Conservation (phyloP, 2,797 vertebrate species). For the Euphonia xanthogaster region DNA sequence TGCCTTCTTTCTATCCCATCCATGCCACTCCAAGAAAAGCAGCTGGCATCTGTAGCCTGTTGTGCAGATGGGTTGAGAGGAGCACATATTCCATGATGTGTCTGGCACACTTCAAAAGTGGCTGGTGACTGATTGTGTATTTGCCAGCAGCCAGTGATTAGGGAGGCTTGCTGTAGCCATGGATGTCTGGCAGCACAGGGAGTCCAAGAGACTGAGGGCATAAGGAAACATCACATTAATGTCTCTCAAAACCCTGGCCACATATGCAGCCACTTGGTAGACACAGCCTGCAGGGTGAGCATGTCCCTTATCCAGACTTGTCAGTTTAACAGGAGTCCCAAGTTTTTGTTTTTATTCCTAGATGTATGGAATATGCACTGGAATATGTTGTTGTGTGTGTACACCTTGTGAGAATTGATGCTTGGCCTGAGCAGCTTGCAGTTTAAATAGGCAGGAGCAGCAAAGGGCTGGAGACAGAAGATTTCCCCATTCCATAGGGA, state of each 20-base stretch:
- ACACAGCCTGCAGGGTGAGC: neutral
- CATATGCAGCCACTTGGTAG: neutral
- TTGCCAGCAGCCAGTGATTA: slow-evolving; percentile 17
- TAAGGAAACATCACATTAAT: neutral
- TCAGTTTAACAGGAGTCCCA: neutral
- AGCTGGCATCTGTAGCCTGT: slow-evolving; percentile 53
- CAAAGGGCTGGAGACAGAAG: neutral
- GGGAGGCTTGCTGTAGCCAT: neutral
- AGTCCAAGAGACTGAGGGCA: neutral
- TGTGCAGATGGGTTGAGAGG: slow-evolving; percentile 57
- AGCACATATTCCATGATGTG: slow-evolving; percentile 13
- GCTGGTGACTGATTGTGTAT: slow-evolving; percentile 17
- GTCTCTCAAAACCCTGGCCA: neutral
- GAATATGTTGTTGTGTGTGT: rapidly evolving
- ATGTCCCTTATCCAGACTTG: neutral
- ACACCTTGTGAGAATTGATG: neutral
- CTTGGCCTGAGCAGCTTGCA: neutral
- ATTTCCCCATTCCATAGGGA: neutral
- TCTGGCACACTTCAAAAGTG: slow-evolving; percentile 18
- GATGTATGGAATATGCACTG: neutral
- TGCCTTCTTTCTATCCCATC: neutral
- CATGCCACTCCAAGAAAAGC: neutral
- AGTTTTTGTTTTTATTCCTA: neutral
- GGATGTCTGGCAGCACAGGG: neutral
- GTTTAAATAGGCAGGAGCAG: neutral